Base-by-base conservation (phyloP, 2,797 vertebrate genomes). In the Hoplostethus atlanticus region DNA sequence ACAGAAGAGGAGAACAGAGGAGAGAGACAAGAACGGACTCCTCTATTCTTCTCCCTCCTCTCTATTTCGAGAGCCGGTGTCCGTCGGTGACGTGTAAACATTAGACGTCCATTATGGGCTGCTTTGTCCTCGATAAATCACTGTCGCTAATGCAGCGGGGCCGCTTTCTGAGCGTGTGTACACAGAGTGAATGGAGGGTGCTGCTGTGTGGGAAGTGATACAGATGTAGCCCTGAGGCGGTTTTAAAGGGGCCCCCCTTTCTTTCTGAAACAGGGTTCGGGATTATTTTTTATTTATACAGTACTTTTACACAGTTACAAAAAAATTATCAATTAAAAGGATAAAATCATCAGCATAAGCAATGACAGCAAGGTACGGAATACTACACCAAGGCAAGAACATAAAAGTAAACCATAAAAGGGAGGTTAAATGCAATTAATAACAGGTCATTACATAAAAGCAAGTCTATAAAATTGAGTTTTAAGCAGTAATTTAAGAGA, bases 71-170 rank as follows among this genome's bases (percentile, higher is more conserved):
- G 84, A 85, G 70, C 36, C 8, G 44, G 84, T 58, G 86, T 91
- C 90, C 89, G 72, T 74, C 25, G 15, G 42, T 87, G 88, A 90
- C 81, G 48, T 85, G 89, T 90, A 91, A 92, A 93, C 91, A 93
- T 92, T 91, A 92, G 80, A 89, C 70, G 81, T 92, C 89, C 85
- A 92, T 93, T 93, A 93, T 89, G 80, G 72, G 72, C 83, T 70
- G 69, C 84, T 91, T 90, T 87, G 90, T 92, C 76, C 82, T 84
- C 75, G 2, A 94, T 94, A 88, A 91, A 93, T 94, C 92, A 93
- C 81, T 84, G 89, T 91, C 77, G 6, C 83, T 87, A 86, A 88
- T 89, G 74, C 72, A 67, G 69, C 61, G 0, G 9, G 7, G 52
- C 17, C 60, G 54, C 64, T 83, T 81, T 84, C 73, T 73, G 38